Base-by-base conservation (phyloP, 1,140 invertebrate genomes). In the Venturia canescens region DNA sequence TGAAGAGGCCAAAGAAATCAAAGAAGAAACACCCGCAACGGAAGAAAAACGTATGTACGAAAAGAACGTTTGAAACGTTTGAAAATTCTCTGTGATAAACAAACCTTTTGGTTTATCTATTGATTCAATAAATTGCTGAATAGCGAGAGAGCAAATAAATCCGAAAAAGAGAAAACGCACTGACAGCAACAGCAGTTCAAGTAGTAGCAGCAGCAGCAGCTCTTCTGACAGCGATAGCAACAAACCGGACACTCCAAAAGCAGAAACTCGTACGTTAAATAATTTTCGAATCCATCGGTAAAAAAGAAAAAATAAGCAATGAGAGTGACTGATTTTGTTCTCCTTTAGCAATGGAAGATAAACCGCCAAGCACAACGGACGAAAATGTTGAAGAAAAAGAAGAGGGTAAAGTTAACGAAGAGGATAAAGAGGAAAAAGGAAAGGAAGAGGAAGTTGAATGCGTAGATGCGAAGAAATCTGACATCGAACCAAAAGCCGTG, bases 161-260 rank as follows among this genome's bases (percentile, higher is more conserved):
- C 50, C 83, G 5, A 91, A 90, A 38, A 92, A 92, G 31, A 85
- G 91, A 6, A 92, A 91, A 83, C 86, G 91, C 21, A 87, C 87
- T 0, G 85, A 89, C 2, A 92, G 91, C 69, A 91, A 89, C 48
- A 91, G 89, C 66, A 91, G 89, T 44, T 88, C 85, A 27, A 91
- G 89, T 70, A 90, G 89, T 69, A 91, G 87, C 26, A 89, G 86
- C 26, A 91, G 87, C 29, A 89, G 86, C 23, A 92, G 89, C 82
- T 90, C 89, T 11, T 91, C 90, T 15, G 89, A 87, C 21, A 90
- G 88, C 72, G 88, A 89, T 26, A 87, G 85, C 29, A 89, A 89
- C 50, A 89, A 89, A 74, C 29, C 71, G 1, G 84, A 88, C 57
- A 81, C 79, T 1, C 79, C 84, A 3, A 89, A 89, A 79, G 69